A percentile compares a stretch with the other conserved stretches of the same genome.
Evolutionary conservation across 2,797 vertebrate species (phyloP).

Genomic region (Sarcoramphus papa): DNA sequence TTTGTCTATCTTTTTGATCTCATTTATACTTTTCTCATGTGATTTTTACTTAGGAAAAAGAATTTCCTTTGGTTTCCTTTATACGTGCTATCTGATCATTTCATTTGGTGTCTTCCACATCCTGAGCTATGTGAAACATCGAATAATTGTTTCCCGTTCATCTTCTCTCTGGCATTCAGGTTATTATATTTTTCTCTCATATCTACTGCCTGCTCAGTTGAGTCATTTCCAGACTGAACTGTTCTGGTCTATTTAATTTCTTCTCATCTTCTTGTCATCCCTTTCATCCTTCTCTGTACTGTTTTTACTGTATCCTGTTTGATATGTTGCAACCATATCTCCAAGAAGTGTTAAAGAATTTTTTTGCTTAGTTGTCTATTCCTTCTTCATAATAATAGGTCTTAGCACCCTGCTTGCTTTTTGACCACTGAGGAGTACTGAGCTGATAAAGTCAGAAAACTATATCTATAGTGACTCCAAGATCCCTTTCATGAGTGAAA

Average conservation of each 20-base stretch:
- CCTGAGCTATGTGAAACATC: conserved; percentile 27
- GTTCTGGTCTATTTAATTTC: conserved; percentile 36
- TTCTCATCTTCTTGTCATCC: conserved; percentile 28
- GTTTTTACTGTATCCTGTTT: conserved; percentile 28
- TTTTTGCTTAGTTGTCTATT: not conserved
- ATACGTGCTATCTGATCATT: not conserved
- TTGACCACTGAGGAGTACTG: not conserved
- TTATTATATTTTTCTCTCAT: conserved; percentile 5
- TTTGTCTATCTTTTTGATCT: not conserved
- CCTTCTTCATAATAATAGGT: not conserved
- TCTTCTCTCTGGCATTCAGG: conserved; percentile 21
- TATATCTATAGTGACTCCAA: not conserved
- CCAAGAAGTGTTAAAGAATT: not conserved
- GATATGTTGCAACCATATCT: not conserved
- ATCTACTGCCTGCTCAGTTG: conserved; percentile 14
- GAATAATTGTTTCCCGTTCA: conserved; percentile 11
- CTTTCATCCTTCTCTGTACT: conserved; percentile 36
- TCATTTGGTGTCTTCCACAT: conserved; percentile 20
- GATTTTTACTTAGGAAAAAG: not conserved
- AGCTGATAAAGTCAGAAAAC: not conserved
- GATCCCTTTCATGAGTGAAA: not conserved
- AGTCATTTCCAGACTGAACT: conserved; percentile 26
- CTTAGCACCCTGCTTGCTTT: not conserved
- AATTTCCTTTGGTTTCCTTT: conserved; percentile 11
- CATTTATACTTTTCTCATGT: not conserved